Conservation (phyloP, 2,797 vertebrate genomes). For the Agapornis canus region DNA sequence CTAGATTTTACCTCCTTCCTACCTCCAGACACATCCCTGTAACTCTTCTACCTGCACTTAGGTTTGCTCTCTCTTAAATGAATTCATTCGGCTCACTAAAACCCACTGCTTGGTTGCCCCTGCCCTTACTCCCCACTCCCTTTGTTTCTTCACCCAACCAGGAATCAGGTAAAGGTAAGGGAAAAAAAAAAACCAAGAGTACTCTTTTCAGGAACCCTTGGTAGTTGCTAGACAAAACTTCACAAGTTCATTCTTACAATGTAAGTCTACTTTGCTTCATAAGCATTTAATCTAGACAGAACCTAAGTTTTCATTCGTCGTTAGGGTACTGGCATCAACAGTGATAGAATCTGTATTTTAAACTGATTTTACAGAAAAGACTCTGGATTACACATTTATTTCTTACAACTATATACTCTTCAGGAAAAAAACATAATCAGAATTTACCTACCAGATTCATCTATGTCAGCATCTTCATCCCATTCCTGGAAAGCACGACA, state of each 20-base stretch:
- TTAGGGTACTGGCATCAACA: neutral
- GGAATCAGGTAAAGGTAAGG: neutral
- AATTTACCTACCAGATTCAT: constrained; percentile 88
- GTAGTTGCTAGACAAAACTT: neutral
- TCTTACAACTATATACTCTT: neutral
- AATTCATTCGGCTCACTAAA: neutral
- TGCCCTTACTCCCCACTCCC: too few species aligned
- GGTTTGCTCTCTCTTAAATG: neutral
- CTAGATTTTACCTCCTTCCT: neutral
- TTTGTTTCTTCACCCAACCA: neutral
- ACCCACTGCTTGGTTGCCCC: neutral
- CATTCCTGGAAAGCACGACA: constrained; percentile 91
- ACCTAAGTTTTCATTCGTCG: neutral
- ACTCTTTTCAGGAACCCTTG: neutral
- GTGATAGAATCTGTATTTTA: neutral
- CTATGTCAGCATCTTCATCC: constrained; percentile 97
- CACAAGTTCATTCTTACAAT: neutral
- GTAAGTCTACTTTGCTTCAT: neutral
- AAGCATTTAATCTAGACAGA: neutral
- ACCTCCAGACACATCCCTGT: neutral
- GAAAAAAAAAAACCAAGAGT: neutral
- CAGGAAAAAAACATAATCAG: too few species aligned
- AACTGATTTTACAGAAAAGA: neutral
- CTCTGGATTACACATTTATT: neutral
- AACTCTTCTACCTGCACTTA: neutral